Percentiles rank a stretch among this genome's conserved stretches.
phyloP scores from a whole-genome alignment of 2,113 vertebrate genomes.

The Calidris pygmaea region DNA sequence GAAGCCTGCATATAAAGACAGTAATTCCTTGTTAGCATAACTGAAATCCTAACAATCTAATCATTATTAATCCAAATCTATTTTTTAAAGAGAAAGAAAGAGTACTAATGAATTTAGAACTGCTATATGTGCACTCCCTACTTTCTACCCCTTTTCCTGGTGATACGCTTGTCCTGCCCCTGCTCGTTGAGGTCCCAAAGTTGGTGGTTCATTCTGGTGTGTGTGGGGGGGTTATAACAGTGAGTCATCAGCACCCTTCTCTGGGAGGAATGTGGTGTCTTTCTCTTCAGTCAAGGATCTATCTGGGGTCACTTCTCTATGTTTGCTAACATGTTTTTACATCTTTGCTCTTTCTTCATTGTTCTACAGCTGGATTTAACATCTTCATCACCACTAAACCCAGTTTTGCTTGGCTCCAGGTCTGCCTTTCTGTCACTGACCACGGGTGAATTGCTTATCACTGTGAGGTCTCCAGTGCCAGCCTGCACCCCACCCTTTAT shows the following conservation, averaged over 20 bases:
- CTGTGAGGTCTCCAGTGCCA: background rate
- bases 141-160: background rate
- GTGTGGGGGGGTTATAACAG: fast-evolving
- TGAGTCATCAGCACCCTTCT: background rate
- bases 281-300: background rate
- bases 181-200: background rate
- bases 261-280: background rate
- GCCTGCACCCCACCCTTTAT: background rate
- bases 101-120: background rate
- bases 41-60: background rate
- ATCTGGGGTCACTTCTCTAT: background rate
- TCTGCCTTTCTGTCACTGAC: background rate
- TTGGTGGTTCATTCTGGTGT: background rate
- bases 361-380: background rate
- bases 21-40: background rate
- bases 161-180: fast-evolving
- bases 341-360: background rate
- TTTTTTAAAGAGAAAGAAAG: background rate
- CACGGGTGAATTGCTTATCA: background rate
- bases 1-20: background rate
- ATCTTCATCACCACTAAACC: background rate
- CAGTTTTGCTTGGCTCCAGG: background rate
- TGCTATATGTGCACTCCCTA: background rate
- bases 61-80: background rate
- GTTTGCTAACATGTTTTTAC: background rate